Evolutionary conservation across 2,888 invertebrate genomes (phyloP).

Genomic region (Cerceris rybyensis): DNA sequence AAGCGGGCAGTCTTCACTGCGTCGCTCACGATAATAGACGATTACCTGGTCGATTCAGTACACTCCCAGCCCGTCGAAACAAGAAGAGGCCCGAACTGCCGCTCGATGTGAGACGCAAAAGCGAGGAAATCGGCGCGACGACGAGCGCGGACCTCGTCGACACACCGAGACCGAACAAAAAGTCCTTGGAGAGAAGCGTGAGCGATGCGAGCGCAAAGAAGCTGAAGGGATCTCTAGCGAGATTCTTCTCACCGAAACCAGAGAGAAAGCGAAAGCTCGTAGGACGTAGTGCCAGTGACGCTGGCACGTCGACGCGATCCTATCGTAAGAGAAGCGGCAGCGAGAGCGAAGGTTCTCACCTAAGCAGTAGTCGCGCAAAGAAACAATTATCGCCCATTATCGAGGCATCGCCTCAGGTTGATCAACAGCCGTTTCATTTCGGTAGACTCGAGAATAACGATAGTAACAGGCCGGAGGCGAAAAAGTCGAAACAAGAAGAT

Average conservation of each 20-base stretch:
- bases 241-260: conserved; percentile 75
- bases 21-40: conserved; percentile 78
- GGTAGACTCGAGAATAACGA: conserved; percentile 20
- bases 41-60: conserved; percentile 83
- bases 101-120: conserved; percentile 81
- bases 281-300: conserved; percentile 83
- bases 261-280: conserved; percentile 72
- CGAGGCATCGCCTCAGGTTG: conserved; percentile 88
- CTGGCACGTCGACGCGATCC: conserved; percentile 83
- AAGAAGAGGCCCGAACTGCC: conserved; percentile 77
- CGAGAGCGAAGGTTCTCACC: conserved; percentile 84
- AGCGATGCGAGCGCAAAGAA: conserved; percentile 80
- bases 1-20: conserved; percentile 89
- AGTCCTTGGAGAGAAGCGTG: conserved; percentile 81
- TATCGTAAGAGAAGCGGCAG: conserved; percentile 85
- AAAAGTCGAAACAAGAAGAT: conserved; percentile 67
- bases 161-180: conserved; percentile 82
- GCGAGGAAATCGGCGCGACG: conserved; percentile 83
- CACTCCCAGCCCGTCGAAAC: conserved; percentile 85
- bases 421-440: conserved; percentile 76
- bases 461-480: conserved; percentile 58
- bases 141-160: conserved; percentile 65
- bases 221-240: conserved; percentile 72
- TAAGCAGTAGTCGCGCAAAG: conserved; percentile 84
- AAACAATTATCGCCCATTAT: conserved; percentile 91